Base-by-base conservation (phyloP, 1,140 invertebrate species). In the Euglossa dilemma region DNA sequence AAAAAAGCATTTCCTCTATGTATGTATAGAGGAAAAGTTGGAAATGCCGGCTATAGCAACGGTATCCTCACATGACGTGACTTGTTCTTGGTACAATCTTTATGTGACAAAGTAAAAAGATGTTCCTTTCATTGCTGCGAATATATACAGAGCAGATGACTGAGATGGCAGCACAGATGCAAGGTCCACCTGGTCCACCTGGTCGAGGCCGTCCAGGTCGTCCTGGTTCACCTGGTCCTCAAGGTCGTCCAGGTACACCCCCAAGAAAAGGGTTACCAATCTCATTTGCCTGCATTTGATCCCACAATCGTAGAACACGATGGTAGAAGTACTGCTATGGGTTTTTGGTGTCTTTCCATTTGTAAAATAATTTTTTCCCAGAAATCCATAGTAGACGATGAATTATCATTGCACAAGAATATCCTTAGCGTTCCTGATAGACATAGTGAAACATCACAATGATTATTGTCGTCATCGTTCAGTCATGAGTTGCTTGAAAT, bases 181-280 rank as follows among this genome's bases (percentile, higher is more conserved):
- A 95, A 77, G 96, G 96, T 52, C 95, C 95, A 36, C 96, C 96
- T 67, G 96, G 96, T 54, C 94, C 95, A 28, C 96, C 96, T 69
- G 96, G 96, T 63, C 91, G 94, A 84, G 94, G 95, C 69, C 95
- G 95, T 91, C 94, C 94, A 85, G 96, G 96, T 76, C 93, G 94
- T 86, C 95, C 95, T 80, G 96, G 96, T 59, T 91, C 94, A 73
- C 95, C 96, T 74, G 96, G 96, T 85, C 90, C 91, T 59, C 96
- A 96, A 93, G 96, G 96, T 92, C 93, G 95, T 50, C 94, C 95
- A 96, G 96, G 96, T 96, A 94, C 59, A 91, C 69, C 77, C 72
- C 36, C 12, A 6, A 66, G 52, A 57, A 83, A 82, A 78, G 67
- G 75, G 45, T 77, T 85, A 66, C 25, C 85, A 84, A 67, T 20